These are phyloP conservation scores for Plagodis pulveraria DNA, from an alignment of 2,888 invertebrate genomes.

Conservation along the genomic window DNA sequence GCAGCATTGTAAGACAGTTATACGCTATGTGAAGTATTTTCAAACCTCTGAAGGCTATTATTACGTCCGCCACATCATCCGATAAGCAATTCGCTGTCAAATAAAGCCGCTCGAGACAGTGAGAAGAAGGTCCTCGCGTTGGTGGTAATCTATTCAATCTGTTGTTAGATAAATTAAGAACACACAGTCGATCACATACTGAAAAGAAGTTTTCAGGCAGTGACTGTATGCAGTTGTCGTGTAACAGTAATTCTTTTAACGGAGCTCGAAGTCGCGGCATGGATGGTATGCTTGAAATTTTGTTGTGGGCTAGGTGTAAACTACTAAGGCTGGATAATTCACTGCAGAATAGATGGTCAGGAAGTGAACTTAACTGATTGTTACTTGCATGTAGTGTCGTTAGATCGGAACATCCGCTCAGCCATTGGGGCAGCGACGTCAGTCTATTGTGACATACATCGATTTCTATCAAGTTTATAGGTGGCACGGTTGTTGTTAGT, in stretches of 20 bases:
- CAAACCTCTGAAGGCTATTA: constrained; percentile 87
- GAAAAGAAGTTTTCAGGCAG: constrained; percentile 92
- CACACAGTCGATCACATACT: constrained; percentile 86
- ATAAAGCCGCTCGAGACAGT: constrained; percentile 87
- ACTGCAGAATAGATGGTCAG: constrained; percentile 90
- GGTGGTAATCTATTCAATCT: constrained; percentile 88
- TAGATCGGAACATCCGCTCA: constrained; percentile 89
- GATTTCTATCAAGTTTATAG: constrained; percentile 89
- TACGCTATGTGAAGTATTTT: constrained; percentile 91
- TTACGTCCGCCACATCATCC: constrained; percentile 87
- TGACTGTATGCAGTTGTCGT: constrained; percentile 90
- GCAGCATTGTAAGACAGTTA: constrained; percentile 89
- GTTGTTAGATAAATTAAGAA: constrained; percentile 92
- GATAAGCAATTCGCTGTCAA: constrained; percentile 91
- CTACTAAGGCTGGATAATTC: constrained; percentile 90
- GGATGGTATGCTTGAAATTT: constrained; percentile 89
- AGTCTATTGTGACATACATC: constrained; percentile 92
- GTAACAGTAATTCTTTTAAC: constrained; percentile 89
- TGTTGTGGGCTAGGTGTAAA: constrained; percentile 91
- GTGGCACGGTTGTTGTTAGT: constrained; percentile 88
- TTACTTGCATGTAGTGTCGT: constrained; percentile 90
- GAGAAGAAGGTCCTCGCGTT: constrained; percentile 85
- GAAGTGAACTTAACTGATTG: constrained; percentile 88
- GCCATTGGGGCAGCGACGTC: constrained; percentile 90
- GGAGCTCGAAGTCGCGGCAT: constrained; percentile 87